Evolutionary conservation across 2,888 invertebrate genomes (phyloP).

Genomic region (Dorcus hopei): DNA sequence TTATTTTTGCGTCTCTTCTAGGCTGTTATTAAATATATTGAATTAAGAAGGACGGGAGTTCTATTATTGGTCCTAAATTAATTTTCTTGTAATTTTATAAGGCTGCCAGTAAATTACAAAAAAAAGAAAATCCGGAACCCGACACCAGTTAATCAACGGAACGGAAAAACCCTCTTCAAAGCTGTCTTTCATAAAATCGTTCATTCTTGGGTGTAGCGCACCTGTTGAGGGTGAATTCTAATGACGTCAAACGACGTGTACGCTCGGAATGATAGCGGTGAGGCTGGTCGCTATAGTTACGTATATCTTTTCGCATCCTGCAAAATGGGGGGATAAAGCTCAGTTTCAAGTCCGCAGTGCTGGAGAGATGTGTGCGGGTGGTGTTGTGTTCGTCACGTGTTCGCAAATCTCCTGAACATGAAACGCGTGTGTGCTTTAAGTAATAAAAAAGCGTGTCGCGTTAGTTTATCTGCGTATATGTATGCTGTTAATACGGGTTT

Average conservation of each 20-base stretch:
- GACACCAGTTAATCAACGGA: no score
- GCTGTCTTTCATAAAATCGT: neutral
- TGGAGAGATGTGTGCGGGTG: conserved; percentile 5
- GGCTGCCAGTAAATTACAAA: no score
- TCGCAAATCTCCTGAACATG: neutral
- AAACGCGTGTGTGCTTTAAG: neutral
- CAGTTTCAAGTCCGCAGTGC: conserved; percentile 21
- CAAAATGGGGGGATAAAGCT: conserved; percentile 14
- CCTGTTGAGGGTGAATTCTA: conserved; percentile 30
- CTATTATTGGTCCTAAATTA: no score
- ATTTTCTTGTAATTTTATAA: no score
- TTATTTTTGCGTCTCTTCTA: no score
- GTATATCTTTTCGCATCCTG: conserved; percentile 21
- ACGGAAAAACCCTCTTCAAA: no score
- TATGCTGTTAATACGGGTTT: neutral
- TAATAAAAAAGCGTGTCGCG: neutral
- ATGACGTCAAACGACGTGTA: conserved; percentile 29
- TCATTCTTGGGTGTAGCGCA: conserved; percentile 17
- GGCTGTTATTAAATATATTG: no score
- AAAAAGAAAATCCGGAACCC: no score
- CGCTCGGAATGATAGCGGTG: conserved; percentile 17
- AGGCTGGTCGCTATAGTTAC: conserved; percentile 36
- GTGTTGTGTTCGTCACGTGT: neutral
- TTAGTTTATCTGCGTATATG: neutral
- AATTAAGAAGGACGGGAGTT: no score